Percentiles rank a stretch among this genome's conserved stretches.
Evolutionary conservation across 2,113 vertebrate genomes (phyloP).

Genomic region (Atrichornis clamosus): DNA sequence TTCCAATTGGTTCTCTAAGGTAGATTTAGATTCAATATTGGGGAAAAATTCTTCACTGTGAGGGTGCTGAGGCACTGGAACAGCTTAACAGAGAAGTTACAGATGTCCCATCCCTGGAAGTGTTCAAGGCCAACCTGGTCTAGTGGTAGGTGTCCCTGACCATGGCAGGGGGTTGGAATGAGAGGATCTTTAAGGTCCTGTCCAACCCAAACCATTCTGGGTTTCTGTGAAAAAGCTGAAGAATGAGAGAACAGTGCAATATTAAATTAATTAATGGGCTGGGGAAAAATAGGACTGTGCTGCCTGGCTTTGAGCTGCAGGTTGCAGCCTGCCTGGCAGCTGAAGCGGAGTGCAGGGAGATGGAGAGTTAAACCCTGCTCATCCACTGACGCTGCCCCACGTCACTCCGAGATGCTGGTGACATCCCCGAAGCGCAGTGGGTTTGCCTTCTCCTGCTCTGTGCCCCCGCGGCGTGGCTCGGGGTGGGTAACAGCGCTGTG

Average conservation of each 20-base stretch:
- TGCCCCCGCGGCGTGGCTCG: rapidly evolving
- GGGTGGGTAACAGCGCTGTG: rapidly evolving
- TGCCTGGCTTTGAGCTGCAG: neutral
- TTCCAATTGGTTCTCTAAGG: neutral
- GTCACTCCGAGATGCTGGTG: rapidly evolving
- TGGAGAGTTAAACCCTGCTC: neutral
- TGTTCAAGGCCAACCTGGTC: neutral
- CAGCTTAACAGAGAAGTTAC: neutral
- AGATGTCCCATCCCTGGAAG: neutral
- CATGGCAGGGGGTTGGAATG: neutral
- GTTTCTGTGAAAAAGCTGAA: neutral
- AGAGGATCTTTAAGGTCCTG: neutral
- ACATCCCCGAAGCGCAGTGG: neutral
- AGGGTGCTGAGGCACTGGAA: neutral
- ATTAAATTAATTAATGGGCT: neutral
- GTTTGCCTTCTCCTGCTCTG: rapidly evolving
- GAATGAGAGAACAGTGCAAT: neutral
- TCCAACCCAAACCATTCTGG: neutral
- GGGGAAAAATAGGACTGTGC: neutral
- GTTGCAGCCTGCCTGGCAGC: neutral
- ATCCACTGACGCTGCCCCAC: rapidly evolving
- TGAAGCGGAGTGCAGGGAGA: neutral
- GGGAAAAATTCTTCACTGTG: neutral
- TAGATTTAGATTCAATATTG: neutral
- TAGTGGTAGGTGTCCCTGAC: neutral